These are phyloP conservation scores for Zaprionus camerounensis DNA, from an alignment of 1,140 invertebrate species.

Conservation along the genomic window DNA sequence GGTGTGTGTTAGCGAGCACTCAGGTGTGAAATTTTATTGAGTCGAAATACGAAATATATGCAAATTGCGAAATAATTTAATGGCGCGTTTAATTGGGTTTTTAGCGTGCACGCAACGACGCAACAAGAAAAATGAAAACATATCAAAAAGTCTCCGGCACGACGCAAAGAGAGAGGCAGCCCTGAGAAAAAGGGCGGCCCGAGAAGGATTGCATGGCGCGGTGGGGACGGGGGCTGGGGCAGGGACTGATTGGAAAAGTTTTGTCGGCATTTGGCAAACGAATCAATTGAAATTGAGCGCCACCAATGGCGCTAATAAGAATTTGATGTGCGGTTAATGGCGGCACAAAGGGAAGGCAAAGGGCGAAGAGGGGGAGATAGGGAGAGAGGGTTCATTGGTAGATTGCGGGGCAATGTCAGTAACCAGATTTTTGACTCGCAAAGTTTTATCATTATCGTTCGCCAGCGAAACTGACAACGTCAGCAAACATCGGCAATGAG, in stretches of 20 bases:
- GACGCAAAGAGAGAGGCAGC: background rate
- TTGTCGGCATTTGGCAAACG: constrained; percentile 53
- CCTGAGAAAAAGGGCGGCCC: constrained; percentile 18
- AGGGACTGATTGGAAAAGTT: constrained; percentile 76
- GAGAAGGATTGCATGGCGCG: constrained; percentile 64
- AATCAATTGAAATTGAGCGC: constrained; percentile 81
- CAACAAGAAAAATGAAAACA: constrained; percentile 52
- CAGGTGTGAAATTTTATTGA: constrained; percentile 82
- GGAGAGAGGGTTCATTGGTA: background rate
- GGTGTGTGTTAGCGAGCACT: constrained; percentile 46
- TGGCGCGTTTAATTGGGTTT: constrained; percentile 82
- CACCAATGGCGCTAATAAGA: constrained; percentile 72
- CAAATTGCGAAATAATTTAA: constrained; percentile 83
- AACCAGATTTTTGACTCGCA: constrained; percentile 47
- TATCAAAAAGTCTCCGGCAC: constrained; percentile 34
- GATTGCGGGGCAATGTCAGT: background rate
- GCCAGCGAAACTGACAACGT: constrained; percentile 43
- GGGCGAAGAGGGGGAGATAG: background rate
- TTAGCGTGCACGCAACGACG: constrained; percentile 56
- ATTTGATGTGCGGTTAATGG: constrained; percentile 78
- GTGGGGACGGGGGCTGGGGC: background rate
- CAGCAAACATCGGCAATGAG: constrained; percentile 28
- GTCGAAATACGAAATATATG: constrained; percentile 82
- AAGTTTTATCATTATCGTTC: constrained; percentile 76
- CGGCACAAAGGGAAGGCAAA: constrained; percentile 8